Conservation (phyloP, 2,797 vertebrate species). For the Xyrichtys novacula region DNA sequence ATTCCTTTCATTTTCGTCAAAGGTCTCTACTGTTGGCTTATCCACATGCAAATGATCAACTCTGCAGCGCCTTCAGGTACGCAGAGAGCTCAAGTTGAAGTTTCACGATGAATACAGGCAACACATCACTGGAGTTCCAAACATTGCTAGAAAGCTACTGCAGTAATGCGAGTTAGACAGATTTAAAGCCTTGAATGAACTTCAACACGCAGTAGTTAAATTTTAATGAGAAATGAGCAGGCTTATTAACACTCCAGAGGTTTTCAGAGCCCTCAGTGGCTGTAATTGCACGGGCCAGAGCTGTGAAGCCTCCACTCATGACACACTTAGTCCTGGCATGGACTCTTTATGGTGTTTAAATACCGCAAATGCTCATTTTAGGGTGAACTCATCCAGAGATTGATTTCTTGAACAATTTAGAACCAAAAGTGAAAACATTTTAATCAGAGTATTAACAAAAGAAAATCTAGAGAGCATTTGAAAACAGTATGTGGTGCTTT, state of each 20-base stretch:
- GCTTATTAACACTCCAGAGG: constrained; percentile 39
- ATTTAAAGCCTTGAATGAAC: background rate
- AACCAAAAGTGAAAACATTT: too few relatives aligned
- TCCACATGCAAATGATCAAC: constrained; percentile 36
- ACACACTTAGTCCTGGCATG: constrained; percentile 13
- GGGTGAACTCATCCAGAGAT: too few relatives aligned
- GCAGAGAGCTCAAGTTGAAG: background rate
- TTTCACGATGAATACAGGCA: background rate
- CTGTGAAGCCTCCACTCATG: constrained; percentile 34
- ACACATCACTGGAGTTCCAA: constrained; percentile 31
- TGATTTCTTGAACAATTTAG: too few relatives aligned
- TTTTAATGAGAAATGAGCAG: constrained; percentile 31
- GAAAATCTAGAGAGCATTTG: too few relatives aligned
- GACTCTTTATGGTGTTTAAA: constrained; percentile 36
- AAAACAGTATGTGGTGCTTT: too few relatives aligned
- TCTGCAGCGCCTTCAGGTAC: background rate
- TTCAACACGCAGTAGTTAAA: background rate
- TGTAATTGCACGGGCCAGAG: constrained; percentile 43
- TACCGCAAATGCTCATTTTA: constrained; percentile 30
- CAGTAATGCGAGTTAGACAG: background rate
- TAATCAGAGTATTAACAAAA: too few relatives aligned
- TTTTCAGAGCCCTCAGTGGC: constrained; percentile 38
- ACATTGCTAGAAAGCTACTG: constrained; percentile 7
- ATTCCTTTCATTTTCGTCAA: constrained; percentile 2
- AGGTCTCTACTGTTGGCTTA: constrained; percentile 24